Evolutionary conservation across 2,797 vertebrate genomes (phyloP), one percentile per base, ranked within the genome.

Genomic region (Onychomys torridus): DNA sequence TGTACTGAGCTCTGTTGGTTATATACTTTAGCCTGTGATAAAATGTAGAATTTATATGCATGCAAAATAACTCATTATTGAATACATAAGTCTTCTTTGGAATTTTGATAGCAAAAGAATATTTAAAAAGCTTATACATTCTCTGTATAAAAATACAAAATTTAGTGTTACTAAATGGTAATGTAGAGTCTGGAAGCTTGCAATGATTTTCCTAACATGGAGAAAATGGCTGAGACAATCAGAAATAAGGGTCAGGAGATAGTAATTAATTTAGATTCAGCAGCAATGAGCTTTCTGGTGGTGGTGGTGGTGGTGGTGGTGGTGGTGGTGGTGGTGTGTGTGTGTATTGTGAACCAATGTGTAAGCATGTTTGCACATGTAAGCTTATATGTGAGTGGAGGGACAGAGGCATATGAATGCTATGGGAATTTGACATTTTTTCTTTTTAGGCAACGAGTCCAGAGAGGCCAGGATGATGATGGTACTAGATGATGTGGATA

Each of bases 71-170:
- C 1, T 85, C n/a, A 32, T 82, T 52, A 89, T 46, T 89, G 29
- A 79, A 89, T 73, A 91, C 46, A 6, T 77, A 83, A 78, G 55
- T 0, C 9, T 46, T 87, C 32, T 81, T 90, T 59, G 93, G 65
- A 89, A 75, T 78, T 77, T 90, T 65, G 40, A 86, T 92, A 93
- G 52, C 32, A 85, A 78, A 89, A n/a, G 8, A 84, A 34, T 91
- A 73, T 19, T 89, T 84, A 32, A 59, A 61, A 89, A 91, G 59
- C 40, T 69, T 13, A 29, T 8, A 55, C 14, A 27, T 63, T 83
- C 5, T n/a, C 43, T 46, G 1, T 83, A 63, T 86, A 73, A 7
- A 46, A 83, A 32, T 59, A 63, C 11, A 3, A 1, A 61, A 84
- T 89, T 83, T 43, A 55, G 65, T 59, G 6, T 69, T 82, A 46